Conservation (phyloP, 2,797 vertebrate species). For the Champsocephalus esox region DNA sequence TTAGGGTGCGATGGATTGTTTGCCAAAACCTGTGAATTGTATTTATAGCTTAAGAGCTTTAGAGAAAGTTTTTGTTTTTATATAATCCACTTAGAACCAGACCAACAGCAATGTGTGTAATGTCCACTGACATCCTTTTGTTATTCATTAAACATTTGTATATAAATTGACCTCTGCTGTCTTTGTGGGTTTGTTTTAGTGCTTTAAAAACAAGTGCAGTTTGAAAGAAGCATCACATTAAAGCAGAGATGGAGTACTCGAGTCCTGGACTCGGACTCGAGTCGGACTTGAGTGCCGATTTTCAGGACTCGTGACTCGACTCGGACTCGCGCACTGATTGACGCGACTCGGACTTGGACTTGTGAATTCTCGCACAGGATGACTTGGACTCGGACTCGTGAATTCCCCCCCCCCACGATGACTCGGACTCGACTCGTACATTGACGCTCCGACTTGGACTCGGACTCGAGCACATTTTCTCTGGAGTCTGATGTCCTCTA, state of each 20-base stretch:
- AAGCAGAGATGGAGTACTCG: neutral
- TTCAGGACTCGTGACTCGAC: no score
- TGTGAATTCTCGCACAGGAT: no score
- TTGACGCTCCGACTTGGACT: no score
- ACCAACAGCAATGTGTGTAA: constrained; percentile 80
- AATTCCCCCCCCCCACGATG: no score
- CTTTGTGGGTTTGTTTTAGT: constrained; percentile 44
- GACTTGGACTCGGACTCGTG: no score
- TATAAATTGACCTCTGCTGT: constrained; percentile 80
- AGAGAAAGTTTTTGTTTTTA: constrained; percentile 85
- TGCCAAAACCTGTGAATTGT: constrained; percentile 75
- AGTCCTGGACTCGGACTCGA: no score
- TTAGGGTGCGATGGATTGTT: constrained; percentile 69
- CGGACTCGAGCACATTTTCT: no score
- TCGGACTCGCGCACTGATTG: no score
- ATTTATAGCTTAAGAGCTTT: constrained; percentile 73
- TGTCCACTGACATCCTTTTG: constrained; percentile 94
- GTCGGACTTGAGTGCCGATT: no score
- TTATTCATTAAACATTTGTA: constrained; percentile 97
- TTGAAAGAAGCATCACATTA: neutral
- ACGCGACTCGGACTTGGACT: no score
- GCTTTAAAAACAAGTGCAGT: neutral
- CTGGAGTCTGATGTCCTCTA: no score
- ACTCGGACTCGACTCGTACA: no score
- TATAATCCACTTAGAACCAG: constrained; percentile 50